A percentile compares a stretch with the other conserved stretches of the same genome.
Evolutionary conservation across 1,140 invertebrate species (phyloP).

Genomic region (Drosophila funebris): DNA sequence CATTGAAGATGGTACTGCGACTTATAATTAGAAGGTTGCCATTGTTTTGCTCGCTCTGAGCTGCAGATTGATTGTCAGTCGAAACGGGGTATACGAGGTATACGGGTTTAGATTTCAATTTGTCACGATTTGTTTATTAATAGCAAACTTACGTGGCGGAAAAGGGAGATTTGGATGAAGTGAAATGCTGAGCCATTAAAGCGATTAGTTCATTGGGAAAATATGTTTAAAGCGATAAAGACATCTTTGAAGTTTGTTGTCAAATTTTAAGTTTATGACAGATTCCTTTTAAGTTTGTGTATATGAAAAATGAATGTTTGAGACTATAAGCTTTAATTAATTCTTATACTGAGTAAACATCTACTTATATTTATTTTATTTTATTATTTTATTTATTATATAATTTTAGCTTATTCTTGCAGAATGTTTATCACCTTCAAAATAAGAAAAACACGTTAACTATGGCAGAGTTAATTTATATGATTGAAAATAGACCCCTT

Average conservation of each 20-base stretch:
- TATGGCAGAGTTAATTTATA: no score
- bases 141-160: constrained; percentile 42
- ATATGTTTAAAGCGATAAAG: background rate
- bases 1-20: constrained; percentile 35
- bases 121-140: constrained; percentile 75
- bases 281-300: background rate
- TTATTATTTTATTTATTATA: no score
- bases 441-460: no score
- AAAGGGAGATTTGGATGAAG: background rate
- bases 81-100: no score
- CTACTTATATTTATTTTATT: no score
- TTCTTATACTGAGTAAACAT: no score
- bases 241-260: background rate
- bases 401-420: no score
- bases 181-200: background rate
- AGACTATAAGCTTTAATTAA: no score
- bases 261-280: background rate
- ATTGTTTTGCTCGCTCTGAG: constrained; percentile 47
- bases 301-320: no score
- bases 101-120: constrained; percentile 33
- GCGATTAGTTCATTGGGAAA: background rate
- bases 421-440: no score
- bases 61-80: constrained; percentile 17
- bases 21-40: constrained; percentile 53
- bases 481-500: no score